Conservation (phyloP, 1,140 invertebrate genomes). For the Marisa cornuarietis region DNA sequence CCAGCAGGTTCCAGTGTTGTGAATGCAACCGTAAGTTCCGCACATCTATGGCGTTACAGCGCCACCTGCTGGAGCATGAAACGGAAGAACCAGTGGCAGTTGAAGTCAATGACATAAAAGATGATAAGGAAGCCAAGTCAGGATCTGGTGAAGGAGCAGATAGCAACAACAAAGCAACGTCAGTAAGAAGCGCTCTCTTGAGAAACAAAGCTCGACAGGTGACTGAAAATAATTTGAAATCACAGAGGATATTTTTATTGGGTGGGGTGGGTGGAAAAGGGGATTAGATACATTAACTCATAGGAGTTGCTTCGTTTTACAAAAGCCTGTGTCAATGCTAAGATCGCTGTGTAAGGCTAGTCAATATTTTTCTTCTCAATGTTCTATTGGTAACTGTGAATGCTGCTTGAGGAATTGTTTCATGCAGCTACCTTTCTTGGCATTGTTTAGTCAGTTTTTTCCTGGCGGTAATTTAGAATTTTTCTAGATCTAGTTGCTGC, state of each 20-base stretch:
- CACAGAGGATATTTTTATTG: not conserved
- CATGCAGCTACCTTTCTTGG: no score
- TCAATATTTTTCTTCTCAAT: no score
- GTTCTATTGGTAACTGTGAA: not conserved
- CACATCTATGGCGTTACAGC: slow-evolving; percentile 68
- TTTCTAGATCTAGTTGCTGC: no score
- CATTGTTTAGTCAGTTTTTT: no score
- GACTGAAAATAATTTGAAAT: not conserved
- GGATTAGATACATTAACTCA: not conserved
- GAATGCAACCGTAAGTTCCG: slow-evolving; percentile 72
- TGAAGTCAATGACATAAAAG: slow-evolving; percentile 16
- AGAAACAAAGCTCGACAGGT: slow-evolving; percentile 9
- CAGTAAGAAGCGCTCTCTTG: slow-evolving; percentile 4
- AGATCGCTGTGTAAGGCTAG: no score
- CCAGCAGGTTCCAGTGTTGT: slow-evolving; percentile 68
- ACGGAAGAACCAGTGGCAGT: slow-evolving; percentile 16
- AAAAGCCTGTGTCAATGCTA: not conserved
- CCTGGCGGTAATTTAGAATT: no score
- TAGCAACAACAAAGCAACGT: not conserved
- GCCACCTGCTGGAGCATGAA: slow-evolving; percentile 72
- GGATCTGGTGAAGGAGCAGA: slow-evolving; percentile 16
- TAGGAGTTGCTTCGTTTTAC: not conserved
- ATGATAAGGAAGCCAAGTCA: slow-evolving; percentile 23
- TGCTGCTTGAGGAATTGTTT: no score
- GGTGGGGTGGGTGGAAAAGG: not conserved